Conservation (phyloP, 2,113 vertebrate species). For the Scytalopus superciliaris region DNA sequence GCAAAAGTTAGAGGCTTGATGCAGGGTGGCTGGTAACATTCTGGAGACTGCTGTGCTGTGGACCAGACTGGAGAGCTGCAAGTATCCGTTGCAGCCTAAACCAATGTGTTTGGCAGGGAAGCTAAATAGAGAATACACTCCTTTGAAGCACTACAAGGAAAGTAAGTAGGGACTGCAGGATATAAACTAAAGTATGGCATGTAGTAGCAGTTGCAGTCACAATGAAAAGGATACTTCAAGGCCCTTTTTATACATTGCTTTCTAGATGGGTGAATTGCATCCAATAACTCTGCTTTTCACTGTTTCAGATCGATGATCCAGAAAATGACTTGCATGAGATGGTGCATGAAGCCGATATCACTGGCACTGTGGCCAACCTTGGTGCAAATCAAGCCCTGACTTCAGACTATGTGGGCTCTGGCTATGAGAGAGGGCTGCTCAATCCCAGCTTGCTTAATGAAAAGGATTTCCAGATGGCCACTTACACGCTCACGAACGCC, state of each 20-base stretch:
- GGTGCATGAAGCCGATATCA: not conserved
- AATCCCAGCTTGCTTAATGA: slow-evolving; percentile 65
- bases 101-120: not conserved
- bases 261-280: not conserved
- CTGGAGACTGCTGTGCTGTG: not conserved
- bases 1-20: not conserved
- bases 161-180: not conserved
- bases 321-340: slow-evolving; percentile 61
- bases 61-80: not conserved
- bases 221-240: not conserved
- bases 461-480: slow-evolving; percentile 46
- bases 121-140: not conserved
- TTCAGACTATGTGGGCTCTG: slow-evolving; percentile 70
- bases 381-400: slow-evolving; percentile 76
- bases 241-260: not conserved
- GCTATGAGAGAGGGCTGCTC: slow-evolving; percentile 69
- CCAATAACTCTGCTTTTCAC: not conserved
- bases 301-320: slow-evolving; percentile 78
- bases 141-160: not conserved
- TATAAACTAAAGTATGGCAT: not conserved
- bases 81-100: not conserved
- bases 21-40: not conserved
- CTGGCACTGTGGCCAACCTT: slow-evolving; percentile 52
- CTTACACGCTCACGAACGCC: slow-evolving; percentile 64
- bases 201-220: not conserved